phyloP scores from a whole-genome alignment of 2,113 vertebrate genomes.

The Stigmatopora argus region DNA sequence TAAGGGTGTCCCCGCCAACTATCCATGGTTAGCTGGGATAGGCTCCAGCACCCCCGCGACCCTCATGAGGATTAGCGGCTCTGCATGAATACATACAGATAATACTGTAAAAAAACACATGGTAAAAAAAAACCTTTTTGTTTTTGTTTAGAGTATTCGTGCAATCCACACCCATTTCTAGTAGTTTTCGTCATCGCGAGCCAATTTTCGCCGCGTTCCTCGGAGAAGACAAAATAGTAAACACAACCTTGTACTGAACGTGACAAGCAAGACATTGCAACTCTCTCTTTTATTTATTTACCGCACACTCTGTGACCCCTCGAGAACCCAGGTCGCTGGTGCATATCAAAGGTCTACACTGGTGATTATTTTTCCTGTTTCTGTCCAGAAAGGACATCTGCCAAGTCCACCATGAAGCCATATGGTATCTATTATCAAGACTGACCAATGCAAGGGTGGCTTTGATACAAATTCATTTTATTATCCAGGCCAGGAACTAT shows the following conservation, averaged over 20 bases:
- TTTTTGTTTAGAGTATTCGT: no score
- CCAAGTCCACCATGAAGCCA: constrained; percentile 52
- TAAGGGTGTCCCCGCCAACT: no score
- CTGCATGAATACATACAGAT: constrained; percentile 10
- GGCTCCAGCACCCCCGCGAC: no score
- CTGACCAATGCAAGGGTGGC: constrained; percentile 2
- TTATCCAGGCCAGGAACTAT: constrained; percentile 10
- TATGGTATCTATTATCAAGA: constrained; percentile 59
- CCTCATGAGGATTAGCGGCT: no score
- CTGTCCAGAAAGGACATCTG: constrained; percentile 61
- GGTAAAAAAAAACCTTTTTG: no score
- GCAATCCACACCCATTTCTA: no score
- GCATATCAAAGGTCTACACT: constrained; percentile 53
- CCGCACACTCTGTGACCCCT: constrained; percentile 30
- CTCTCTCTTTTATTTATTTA: constrained; percentile 24
- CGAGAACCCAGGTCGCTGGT: constrained; percentile 24
- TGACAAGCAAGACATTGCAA: constrained; percentile 13
- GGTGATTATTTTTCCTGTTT: constrained; percentile 53
- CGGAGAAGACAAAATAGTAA: constrained; percentile 10
- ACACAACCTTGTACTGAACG: constrained; percentile 26
- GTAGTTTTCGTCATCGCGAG: no score
- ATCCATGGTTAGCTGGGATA: no score
- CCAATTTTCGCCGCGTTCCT: constrained; percentile 3
- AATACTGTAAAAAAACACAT: constrained; percentile 34
- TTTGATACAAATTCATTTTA: constrained; percentile 45